Base-by-base conservation (phyloP, 2,888 invertebrate species). In the Hemistola chrysoprasaria region DNA sequence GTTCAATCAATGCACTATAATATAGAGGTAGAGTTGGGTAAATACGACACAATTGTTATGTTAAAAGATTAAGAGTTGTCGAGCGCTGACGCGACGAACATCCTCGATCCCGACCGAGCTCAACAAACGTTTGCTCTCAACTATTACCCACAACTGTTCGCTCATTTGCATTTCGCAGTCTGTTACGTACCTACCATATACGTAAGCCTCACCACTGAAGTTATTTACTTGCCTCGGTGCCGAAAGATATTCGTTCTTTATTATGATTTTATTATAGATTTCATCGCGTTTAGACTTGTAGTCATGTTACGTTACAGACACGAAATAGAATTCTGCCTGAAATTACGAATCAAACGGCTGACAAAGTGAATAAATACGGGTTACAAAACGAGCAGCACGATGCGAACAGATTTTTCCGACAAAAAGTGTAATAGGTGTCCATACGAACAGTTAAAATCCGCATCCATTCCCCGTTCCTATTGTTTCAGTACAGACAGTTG, bases 91-190 rank as follows among this genome's bases (percentile, higher is more conserved):
- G 56, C 49, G 48, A 32, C 38, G 46, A 33, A 36, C 47, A n/a
- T 16, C 16, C 16, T 16, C 16, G 16, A 27, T 51, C 37, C 42
- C 43, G 40, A 29, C 49, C 43, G 49, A 56, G 53, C 59, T 63
- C 54, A 41, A 55, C 66, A 66, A 76, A 68, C 69, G 65, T 72
- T 74, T 69, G 63, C 68, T 61, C 53, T 62, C 58, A 62, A 62
- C 59, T 61, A 62, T 62, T 58, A 54, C 61, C 65, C 59, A 54
- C 65, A 71, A 71, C 69, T 63, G 67, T 62, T 64, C 62, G 50
- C 62, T 72, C 69, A 77, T 80, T 78, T 78, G 71, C 76, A 78
- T 79, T 71, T 71, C 55, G 52, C 65, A 68, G 65, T 61, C 63
- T 68, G 68, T 66, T 66, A 57, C 54, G n/a, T n/a, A n/a, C n/a